Evolutionary conservation across 1,140 invertebrate species (phyloP).

Genomic region (Orius insidiosus): DNA sequence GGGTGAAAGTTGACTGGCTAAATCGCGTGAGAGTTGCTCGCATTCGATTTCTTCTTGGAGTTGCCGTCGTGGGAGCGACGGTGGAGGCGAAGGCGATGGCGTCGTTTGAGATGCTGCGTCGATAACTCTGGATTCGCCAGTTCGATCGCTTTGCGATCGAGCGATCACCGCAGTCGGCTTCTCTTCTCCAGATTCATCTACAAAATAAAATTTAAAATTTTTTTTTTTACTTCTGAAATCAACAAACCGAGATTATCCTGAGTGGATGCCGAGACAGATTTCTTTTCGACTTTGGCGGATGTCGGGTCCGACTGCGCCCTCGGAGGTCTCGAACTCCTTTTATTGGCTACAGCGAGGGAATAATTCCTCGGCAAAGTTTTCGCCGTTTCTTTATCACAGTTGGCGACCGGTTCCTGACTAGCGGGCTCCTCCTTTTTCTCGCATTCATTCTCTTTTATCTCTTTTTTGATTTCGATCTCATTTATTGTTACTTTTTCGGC

Average conservation of each 20-base stretch:
- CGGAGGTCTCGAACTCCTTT: constrained; percentile 4
- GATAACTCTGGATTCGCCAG: constrained; percentile 13
- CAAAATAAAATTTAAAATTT: background rate
- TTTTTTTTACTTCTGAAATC: background rate
- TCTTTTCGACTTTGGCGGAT: constrained; percentile 14
- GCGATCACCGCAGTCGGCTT: constrained; percentile 6
- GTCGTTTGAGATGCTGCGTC: constrained; percentile 21
- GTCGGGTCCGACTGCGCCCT: constrained; percentile 22
- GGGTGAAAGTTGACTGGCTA: constrained; percentile 48
- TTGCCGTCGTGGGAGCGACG: constrained; percentile 14
- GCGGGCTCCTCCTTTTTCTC: constrained; percentile 1
- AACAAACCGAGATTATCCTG: constrained; percentile 13
- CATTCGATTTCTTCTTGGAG: constrained; percentile 59
- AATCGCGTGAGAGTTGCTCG: constrained; percentile 52
- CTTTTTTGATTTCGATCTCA: no score
- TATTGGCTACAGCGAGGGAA: constrained; percentile 5
- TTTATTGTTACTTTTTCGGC: no score
- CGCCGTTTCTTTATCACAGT: constrained; percentile 9
- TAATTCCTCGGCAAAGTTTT: constrained; percentile 19
- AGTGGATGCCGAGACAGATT: constrained; percentile 14
- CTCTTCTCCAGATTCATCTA: constrained; percentile 9
- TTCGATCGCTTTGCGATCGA: constrained; percentile 11
- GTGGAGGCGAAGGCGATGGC: constrained; percentile 15
- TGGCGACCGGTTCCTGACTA: constrained; percentile 3
- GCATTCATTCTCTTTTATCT: no score